Base-by-base conservation (phyloP, 2,113 vertebrate species). In the Lipotes vexillifer region DNA sequence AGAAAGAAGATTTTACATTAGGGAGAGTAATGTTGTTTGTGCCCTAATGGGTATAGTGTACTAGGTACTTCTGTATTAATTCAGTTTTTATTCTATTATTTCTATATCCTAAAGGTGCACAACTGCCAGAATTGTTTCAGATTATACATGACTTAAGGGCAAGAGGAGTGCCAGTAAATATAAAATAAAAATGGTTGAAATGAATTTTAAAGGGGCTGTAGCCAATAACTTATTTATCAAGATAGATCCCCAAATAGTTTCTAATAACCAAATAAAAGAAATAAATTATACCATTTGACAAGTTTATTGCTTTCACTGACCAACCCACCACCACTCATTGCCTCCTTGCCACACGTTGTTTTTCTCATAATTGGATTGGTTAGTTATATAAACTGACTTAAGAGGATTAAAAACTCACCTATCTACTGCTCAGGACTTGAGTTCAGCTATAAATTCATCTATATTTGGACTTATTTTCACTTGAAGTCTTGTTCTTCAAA, bases 171-270 rank as follows among this genome's bases (percentile, higher is more conserved):
- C 2, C n/a, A 52, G 15, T 17, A 63, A 29, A 96, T 72, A 38
- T 87, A 63, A 83, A 93, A 75, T 74, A 29, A 86, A 78, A 88
- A 52, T n/a, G 12, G n/a, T 52, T 75, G 29, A 20, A 88, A 82
- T 95, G 59, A 66, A 85, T 77, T 55, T 82, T 88, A 77, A 93
- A 81, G 9, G 31, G 8, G 12, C 8, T 9, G 55, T 23, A 84
- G 31, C 44, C 69, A 94, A 44, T 49, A 88, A 57, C 18, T 75
- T 83, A 74, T 68, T 89, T 96, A 91, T 91, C 69, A 96, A 92
- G 95, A 85, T 13, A 61, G 20, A 85, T 88, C 2, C 10, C 46
- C 27, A 93, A 71, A n/a, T 85, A 33, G 38, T 65, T 87, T 94
- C 66, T 84, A 75, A 82, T 94, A 83, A 55, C 49, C 23, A 69